Conservation (phyloP, 2,888 invertebrate genomes). For the Mechanitis mazaeus region DNA sequence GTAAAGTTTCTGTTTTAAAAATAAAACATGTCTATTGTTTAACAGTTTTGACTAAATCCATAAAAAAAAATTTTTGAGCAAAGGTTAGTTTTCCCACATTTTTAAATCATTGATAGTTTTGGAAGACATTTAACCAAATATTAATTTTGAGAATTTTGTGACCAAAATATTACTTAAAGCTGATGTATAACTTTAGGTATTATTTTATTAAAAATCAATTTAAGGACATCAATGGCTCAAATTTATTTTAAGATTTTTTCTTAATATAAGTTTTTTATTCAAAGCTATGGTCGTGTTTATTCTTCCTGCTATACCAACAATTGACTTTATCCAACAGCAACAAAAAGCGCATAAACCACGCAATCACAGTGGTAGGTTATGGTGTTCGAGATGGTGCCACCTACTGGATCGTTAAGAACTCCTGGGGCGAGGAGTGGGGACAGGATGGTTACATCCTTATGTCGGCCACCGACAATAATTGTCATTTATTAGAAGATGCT, state of each 20-base stretch:
- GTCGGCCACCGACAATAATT: slow-evolving; percentile 41
- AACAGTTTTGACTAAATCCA: too few species aligned
- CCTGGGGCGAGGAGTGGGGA: slow-evolving; percentile 49
- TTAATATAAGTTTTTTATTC: not conserved
- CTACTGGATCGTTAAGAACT: slow-evolving; percentile 56
- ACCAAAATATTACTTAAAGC: too few species aligned
- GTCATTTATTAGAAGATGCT: slow-evolving; percentile 35
- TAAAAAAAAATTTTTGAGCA: not conserved
- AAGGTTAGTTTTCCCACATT: not conserved
- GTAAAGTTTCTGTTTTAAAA: not conserved
- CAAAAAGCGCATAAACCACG: slow-evolving; percentile 34
- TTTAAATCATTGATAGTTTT: not conserved
- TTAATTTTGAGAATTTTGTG: too few species aligned
- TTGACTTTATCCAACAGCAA: slow-evolving; percentile 15
- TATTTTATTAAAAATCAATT: too few species aligned
- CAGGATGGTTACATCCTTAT: slow-evolving; percentile 45
- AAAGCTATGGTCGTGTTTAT: too few species aligned
- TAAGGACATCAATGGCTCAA: too few species aligned
- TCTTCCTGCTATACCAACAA: not conserved
- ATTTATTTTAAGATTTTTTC: not conserved
- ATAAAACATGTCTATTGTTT: too few species aligned
- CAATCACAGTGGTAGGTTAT: slow-evolving; percentile 46
- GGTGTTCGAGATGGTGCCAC: slow-evolving; percentile 39
- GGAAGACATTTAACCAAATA: too few species aligned
- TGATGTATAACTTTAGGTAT: too few species aligned